Evolutionary conservation across 35 echinoderm and acorn worm species (phyloP).

Genomic region (Apostichopus japonicus): DNA sequence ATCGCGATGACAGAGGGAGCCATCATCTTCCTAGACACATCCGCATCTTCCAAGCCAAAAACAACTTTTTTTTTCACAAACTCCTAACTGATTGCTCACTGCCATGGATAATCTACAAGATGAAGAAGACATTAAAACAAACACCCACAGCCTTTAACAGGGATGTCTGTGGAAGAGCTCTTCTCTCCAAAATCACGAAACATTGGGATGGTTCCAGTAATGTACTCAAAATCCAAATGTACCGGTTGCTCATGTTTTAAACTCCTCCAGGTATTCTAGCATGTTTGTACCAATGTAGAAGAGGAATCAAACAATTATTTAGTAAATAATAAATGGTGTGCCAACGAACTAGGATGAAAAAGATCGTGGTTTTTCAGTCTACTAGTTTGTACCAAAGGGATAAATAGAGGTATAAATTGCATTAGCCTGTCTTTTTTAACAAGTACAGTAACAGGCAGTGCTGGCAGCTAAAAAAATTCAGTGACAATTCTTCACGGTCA

Average conservation of each 20-base stretch:
- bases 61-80: neutral
- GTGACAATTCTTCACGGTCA: too few relatives aligned
- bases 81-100: conserved; percentile 37
- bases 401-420: too few relatives aligned
- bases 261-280: conserved; percentile 33
- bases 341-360: too few relatives aligned
- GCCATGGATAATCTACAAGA: conserved; percentile 42
- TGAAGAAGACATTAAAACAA: conserved; percentile 45
- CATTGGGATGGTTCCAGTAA: conserved; percentile 5
- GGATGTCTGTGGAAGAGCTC: conserved; percentile 7
- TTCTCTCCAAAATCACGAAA: conserved; percentile 39
- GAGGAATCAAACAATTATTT: too few relatives aligned
- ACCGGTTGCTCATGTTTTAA: conserved; percentile 8
- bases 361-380: too few relatives aligned
- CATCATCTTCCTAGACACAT: neutral
- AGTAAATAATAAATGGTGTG: too few relatives aligned
- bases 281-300: neutral
- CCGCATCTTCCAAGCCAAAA: conserved; percentile 18
- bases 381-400: too few relatives aligned
- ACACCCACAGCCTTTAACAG: neutral
- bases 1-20: neutral
- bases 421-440: too few relatives aligned
- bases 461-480: too few relatives aligned
- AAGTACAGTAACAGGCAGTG: too few relatives aligned
- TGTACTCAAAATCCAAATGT: neutral